Evolutionary conservation across 2,888 invertebrate genomes (phyloP), one percentile per base, ranked within the genome.

Genomic region (Cyrtodaria siliqua): DNA sequence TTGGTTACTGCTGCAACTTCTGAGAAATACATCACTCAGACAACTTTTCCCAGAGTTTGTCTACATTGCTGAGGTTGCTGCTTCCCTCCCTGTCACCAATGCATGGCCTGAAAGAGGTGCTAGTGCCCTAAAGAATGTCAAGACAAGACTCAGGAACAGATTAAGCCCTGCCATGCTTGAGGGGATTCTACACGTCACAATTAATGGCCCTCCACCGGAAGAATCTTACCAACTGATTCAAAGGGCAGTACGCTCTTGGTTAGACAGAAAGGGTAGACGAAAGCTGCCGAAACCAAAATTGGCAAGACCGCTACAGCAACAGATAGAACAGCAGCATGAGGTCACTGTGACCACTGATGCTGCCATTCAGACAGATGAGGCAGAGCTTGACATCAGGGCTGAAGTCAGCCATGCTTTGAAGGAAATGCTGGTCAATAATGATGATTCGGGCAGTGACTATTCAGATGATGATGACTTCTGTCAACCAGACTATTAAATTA

Each of bases 61-160:
- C 2, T 52, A 27, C 24, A 18, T 78, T 8, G 67, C 78, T 29
- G 80, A 78, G 33, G 70, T 61, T 24, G 73, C 66, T 47, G 56
- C 69, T 0, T 71, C 74, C 23, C n/a, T 79, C 2, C 79, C 79
- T 3, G 69, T 77, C 2, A 61, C 77, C 2, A 82, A 82, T 72
- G 79, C 82, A 16, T 82, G 82, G 74, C 77, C 79, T 50, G 77
- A 82, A 42, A 74, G 77, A 42, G 82, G 71, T 3, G 75, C 71
- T 27, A 79, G 79, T 66, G 56, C 70, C 1, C 23, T 82, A 27
- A 82, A 79, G 56, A 33, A 23, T 1, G 42, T 74, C 0, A 74
- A 81, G 47, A 74, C 71, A 18, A 69, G 47, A 52, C 76, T 49
- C 0, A 55, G 73, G 26, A 76, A 61, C 38, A 60, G 68, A 52